Conservation (phyloP, 2,113 vertebrate species). For the Ciconia maguari region DNA sequence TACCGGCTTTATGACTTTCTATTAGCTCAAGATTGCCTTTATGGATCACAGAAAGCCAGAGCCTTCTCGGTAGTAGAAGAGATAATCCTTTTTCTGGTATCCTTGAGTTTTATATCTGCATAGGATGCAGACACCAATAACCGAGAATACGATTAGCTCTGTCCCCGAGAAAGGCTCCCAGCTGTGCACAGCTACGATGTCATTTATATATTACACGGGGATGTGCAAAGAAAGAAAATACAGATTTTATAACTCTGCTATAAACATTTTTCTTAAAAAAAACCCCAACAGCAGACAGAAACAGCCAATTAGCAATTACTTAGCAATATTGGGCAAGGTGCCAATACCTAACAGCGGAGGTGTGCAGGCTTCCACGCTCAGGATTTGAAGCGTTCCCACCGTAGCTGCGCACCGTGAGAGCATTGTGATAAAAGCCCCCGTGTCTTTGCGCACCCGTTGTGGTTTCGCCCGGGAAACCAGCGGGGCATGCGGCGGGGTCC, state of each 20-base stretch:
- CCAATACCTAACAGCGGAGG: background rate
- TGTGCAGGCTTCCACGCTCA: background rate
- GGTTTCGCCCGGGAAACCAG: background rate
- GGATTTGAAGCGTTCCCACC: background rate
- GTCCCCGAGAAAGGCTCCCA: background rate
- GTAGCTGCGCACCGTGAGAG: background rate
- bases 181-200: background rate
- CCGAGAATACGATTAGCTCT: background rate
- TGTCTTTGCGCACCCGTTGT: background rate
- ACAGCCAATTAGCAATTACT: background rate
- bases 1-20: background rate
- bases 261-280: background rate
- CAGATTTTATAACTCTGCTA: background rate
- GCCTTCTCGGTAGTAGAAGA: background rate
- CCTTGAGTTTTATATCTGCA: background rate
- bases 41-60: background rate
- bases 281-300: background rate
- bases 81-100: background rate
- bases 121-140: background rate
- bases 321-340: background rate
- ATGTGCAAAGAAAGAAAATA: background rate
- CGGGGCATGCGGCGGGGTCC: background rate
- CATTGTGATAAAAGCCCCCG: background rate
- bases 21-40: background rate
- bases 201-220: accelerated